Percentiles rank a stretch among this genome's conserved stretches.
These are phyloP conservation scores for Omphaloscelis lunosa DNA, from an alignment of 2,888 invertebrate species.

Conservation along the genomic window DNA sequence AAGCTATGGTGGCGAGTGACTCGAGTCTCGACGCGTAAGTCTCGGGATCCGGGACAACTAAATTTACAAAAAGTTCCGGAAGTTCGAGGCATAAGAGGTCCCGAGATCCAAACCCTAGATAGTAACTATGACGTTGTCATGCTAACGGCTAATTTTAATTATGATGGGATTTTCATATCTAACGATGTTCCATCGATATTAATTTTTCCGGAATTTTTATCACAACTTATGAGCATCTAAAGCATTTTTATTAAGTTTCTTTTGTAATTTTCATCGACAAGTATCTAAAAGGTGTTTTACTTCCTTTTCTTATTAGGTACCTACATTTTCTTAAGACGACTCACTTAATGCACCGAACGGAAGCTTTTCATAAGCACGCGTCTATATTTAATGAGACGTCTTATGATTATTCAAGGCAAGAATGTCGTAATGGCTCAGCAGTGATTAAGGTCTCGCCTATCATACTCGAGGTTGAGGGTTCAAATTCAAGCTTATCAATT, in stretches of 20 bases:
- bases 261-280: not conserved
- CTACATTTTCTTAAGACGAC: not conserved
- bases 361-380: not conserved
- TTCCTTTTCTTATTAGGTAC: not conserved
- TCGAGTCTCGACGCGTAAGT: too few species aligned
- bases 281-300: not conserved
- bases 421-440: not conserved
- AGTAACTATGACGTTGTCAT: not conserved
- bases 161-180: too few species aligned
- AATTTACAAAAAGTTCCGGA: too few species aligned
- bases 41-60: too few species aligned
- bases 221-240: not conserved
- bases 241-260: not conserved
- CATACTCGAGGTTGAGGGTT: not conserved
- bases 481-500: not conserved
- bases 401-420: not conserved
- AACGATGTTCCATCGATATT: not conserved
- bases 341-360: not conserved
- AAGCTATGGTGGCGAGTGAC: too few species aligned
- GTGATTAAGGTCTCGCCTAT: not conserved
- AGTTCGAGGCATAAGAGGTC: too few species aligned
- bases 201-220: not conserved
- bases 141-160: not conserved
- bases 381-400: not conserved
- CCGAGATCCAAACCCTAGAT: too few species aligned